Base-by-base conservation (phyloP, 2,888 invertebrate genomes). In the Anorthoa munda region DNA sequence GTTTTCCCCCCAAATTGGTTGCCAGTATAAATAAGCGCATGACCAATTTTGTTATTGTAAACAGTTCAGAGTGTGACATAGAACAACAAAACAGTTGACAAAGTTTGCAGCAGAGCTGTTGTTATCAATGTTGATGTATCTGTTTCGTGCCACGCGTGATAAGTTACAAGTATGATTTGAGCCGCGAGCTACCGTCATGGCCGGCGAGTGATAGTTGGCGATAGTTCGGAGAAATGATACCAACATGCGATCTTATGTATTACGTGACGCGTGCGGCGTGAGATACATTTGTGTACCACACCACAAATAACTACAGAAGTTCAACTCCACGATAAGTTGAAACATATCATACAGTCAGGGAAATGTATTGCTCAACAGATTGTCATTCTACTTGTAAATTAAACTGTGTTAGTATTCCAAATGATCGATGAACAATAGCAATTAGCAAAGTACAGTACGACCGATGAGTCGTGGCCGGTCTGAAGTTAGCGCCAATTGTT, bases 41-140 rank as follows among this genome's bases (percentile, higher is more conserved):
- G n/a, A 65, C 21, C 26, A 66, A 50, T 51, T 15, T 15, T 76
- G 56, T 75, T 73, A 50, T 75, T 56, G 66, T 66, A 65, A 75
- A 75, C 21, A 74, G 13, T 60, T 9, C 26, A n/a, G 21, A 55
- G n/a, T 39, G 45, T 23, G 51, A 13, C n/a, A 31, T 21, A 53
- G 23, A 46, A 73, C 53, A 55, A 73, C 53, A 73, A 50, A 18
- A 75, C 56, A 50, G 18, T 50, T 26, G 7, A 45, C 18, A n/a
- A 46, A 66, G 50, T 61, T 31, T 60, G 53, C 18, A 15, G 13
- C 9, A n/a, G 17, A 26, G 23, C 15, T 55, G 31, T 56, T 65
- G 66, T 45, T 73, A 21, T 21, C 56, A 26, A 12, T 18, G 50
- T 46, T 53, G 18, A 71, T 23, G 18, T 21, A 21, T 39, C 46